phyloP scores from a whole-genome alignment of 2,113 vertebrate species.

The Bambusicola thoracicus region DNA sequence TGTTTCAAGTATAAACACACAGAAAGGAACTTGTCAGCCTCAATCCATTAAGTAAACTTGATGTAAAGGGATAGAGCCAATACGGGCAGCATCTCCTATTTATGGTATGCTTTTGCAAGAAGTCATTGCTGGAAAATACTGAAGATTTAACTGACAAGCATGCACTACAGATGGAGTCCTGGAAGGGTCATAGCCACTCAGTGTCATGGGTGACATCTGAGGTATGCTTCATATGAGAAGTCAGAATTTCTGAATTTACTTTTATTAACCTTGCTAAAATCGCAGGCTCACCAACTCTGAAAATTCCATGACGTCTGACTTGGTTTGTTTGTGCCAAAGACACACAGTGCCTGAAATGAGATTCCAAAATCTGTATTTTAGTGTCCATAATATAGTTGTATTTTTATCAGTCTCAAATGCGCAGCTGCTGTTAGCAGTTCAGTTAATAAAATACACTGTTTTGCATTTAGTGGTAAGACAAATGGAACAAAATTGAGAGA shows the following conservation, averaged over 20 bases:
- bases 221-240: fast-evolving
- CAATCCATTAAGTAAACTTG: background rate
- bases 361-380: background rate
- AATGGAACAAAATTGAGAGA: background rate
- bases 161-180: background rate
- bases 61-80: fast-evolving
- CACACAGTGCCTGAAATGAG: background rate
- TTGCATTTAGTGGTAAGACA: background rate
- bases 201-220: background rate
- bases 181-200: background rate
- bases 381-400: background rate
- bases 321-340: background rate
- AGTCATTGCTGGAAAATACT: background rate
- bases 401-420: background rate
- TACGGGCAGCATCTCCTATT: background rate
- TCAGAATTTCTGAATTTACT: background rate
- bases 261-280: background rate
- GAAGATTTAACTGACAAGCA: background rate
- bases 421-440: background rate
- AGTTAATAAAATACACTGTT: background rate
- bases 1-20: background rate
- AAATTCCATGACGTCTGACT: background rate
- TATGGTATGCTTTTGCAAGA: background rate
- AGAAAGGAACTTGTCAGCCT: background rate
- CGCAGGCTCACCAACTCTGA: background rate